A percentile compares a stretch with the other conserved stretches of the same genome.
Evolutionary conservation across 2,797 vertebrate genomes (phyloP).

Genomic region (Etheostoma perlongum): DNA sequence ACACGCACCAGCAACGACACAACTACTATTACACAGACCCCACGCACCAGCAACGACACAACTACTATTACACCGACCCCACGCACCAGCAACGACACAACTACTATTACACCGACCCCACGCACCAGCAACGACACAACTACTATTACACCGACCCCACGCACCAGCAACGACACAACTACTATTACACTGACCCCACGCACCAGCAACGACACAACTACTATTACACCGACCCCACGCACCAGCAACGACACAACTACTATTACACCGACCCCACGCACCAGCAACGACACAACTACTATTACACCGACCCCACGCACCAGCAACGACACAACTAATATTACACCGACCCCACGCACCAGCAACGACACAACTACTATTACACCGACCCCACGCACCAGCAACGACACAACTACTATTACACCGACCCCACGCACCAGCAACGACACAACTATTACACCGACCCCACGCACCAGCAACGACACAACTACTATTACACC

Average conservation of each 20-base stretch:
- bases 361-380: neutral
- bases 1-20: accelerated
- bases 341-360: neutral
- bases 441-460: neutral
- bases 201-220: neutral
- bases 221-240: neutral
- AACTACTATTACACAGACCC: accelerated
- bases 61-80: accelerated
- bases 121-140: constrained; percentile 2
- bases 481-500: neutral
- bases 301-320: neutral
- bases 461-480: neutral
- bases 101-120: neutral
- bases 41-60: neutral
- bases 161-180: neutral
- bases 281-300: neutral
- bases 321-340: neutral
- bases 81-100: neutral
- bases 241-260: neutral
- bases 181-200: neutral
- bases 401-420: neutral
- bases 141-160: neutral
- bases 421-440: neutral
- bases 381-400: neutral
- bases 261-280: neutral